Percentiles rank a stretch among this genome's conserved stretches.
Evolutionary conservation across 2,113 vertebrate species (phyloP).

Genomic region (Laticauda laticaudata): DNA sequence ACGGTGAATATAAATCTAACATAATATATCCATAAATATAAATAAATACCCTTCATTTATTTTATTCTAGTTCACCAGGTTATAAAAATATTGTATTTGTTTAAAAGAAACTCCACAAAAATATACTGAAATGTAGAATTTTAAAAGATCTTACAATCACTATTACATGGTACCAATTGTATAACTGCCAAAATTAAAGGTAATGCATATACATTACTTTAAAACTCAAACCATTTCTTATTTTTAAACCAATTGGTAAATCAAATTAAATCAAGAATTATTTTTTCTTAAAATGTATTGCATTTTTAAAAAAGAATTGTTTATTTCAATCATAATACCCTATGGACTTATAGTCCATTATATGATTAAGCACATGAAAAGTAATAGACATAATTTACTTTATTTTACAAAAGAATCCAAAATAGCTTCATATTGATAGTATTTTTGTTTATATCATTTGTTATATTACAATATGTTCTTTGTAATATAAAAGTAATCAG

Average conservation of each 20-base stretch:
- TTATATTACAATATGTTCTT: background rate
- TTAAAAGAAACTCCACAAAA: background rate
- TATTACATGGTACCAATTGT: rapidly evolving
- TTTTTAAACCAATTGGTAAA: background rate
- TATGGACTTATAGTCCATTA: background rate
- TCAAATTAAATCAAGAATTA: background rate
- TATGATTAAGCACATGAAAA: background rate
- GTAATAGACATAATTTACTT: background rate
- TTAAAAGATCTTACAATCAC: background rate
- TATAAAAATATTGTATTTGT: background rate
- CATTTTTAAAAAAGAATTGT: background rate
- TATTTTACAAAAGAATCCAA: background rate
- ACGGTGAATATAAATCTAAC: background rate
- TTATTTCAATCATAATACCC: constrained; percentile 5
- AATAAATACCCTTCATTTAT: background rate
- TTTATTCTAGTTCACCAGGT: background rate
- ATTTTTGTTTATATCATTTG: background rate
- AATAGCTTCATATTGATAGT: background rate
- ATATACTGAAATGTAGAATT: background rate
- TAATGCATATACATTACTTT: background rate
- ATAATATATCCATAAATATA: background rate
- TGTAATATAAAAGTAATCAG: background rate
- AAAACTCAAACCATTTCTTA: rapidly evolving
- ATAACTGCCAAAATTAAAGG: rapidly evolving
- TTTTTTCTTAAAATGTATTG: background rate